phyloP scores from a whole-genome alignment of 92 coral and sea anemone genomes.

The Palythoa caribaeorum region DNA sequence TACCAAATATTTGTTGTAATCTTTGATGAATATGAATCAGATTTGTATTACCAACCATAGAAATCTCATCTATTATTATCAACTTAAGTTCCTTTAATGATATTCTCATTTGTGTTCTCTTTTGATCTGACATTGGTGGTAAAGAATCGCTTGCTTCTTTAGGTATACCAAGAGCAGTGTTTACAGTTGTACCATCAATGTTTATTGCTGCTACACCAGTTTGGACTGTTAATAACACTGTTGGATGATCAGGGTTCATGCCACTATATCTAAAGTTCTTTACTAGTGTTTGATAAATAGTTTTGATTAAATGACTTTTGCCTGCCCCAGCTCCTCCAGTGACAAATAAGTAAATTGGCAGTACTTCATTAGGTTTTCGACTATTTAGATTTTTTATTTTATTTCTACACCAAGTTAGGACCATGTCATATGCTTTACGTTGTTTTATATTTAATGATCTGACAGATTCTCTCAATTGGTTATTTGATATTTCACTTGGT shows the following conservation, averaged over 20 bases:
- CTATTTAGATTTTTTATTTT: not conserved
- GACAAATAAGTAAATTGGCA: conserved; percentile 21
- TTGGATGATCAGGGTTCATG: conserved; percentile 5
- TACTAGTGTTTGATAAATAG: conserved; percentile 7
- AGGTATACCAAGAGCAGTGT: conserved; percentile 43
- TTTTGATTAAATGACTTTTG: conserved; percentile 16
- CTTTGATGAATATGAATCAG: conserved; percentile 72
- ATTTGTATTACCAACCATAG: conserved; percentile 67
- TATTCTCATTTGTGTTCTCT: conserved; percentile 23
- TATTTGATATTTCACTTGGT: conserved; percentile 64
- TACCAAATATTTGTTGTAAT: conserved; percentile 64
- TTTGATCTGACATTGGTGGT: conserved; percentile 74
- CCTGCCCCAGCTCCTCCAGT: conserved; percentile 21
- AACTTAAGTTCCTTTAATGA: conserved; percentile 53
- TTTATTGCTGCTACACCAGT: not conserved
- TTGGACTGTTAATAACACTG: not conserved
- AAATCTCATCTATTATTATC: conserved; percentile 35
- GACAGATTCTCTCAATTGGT: conserved; percentile 41
- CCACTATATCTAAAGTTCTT: conserved; percentile 23
- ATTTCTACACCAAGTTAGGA: not conserved
- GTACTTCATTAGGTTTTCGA: conserved; percentile 13
- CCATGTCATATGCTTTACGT: conserved; percentile 45
- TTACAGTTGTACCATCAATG: conserved; percentile 18
- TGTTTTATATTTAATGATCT: conserved; percentile 54
- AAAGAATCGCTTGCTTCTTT: conserved; percentile 48